phyloP scores from a whole-genome alignment of 2,888 invertebrate species.

The Netelia virgata region DNA sequence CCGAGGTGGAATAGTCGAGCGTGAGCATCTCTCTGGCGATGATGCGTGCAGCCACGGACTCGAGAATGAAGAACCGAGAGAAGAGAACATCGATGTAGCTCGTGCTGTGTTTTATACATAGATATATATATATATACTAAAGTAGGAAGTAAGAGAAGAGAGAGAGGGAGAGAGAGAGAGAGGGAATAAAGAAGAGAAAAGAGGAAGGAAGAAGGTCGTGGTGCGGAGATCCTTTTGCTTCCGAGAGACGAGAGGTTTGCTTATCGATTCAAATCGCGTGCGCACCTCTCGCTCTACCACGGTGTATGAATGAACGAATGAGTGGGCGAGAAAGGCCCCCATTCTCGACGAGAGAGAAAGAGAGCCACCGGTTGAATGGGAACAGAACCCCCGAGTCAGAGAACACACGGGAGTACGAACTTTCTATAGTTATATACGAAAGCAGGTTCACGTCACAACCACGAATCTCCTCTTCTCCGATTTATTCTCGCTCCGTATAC shows the following conservation, averaged over 20 bases:
- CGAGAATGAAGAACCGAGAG: slow-evolving; percentile 52
- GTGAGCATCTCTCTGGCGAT: slow-evolving; percentile 45
- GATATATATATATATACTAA: slow-evolving; percentile 6
- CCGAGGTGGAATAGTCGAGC: slow-evolving; percentile 66
- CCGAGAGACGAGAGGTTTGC: slow-evolving; percentile 75
- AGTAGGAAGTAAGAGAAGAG: slow-evolving; percentile 26
- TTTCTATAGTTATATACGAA: background rate
- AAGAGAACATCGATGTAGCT: slow-evolving; percentile 46
- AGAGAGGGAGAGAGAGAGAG: slow-evolving; percentile 27
- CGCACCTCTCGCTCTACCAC: slow-evolving; percentile 66
- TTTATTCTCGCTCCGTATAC: background rate
- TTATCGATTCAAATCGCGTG: slow-evolving; percentile 84
- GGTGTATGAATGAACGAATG: slow-evolving; percentile 84
- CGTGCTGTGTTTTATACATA: slow-evolving; percentile 42
- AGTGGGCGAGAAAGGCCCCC: slow-evolving; percentile 79
- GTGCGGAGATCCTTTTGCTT: slow-evolving; percentile 66
- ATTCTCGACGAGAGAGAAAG: slow-evolving; percentile 43
- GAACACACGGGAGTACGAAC: slow-evolving; percentile 73
- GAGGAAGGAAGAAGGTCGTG: slow-evolving; percentile 57
- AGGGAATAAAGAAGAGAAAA: slow-evolving; percentile 33
- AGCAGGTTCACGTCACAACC: background rate
- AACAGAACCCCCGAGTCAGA: slow-evolving; percentile 76
- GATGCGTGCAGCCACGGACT: slow-evolving; percentile 57
- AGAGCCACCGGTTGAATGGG: slow-evolving; percentile 83
- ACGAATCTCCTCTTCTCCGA: background rate